These are phyloP conservation scores for Rhegmatorhina hoffmannsi DNA, from an alignment of 2,113 vertebrate species.

Conservation along the genomic window DNA sequence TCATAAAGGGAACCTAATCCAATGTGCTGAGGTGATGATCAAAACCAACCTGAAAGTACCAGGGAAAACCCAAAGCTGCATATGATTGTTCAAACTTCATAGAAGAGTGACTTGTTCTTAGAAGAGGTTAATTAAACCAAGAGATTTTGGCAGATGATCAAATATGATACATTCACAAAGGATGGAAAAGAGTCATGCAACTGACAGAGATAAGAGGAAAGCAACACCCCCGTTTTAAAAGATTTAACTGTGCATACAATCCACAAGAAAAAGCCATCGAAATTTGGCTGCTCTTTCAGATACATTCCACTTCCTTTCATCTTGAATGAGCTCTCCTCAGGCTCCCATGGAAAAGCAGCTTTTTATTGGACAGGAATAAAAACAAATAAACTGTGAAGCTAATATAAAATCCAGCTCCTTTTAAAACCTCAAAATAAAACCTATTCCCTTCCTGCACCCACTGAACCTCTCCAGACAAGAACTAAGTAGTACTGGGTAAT, in stretches of 20 bases:
- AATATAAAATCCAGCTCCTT: constrained; percentile 26
- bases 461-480: not conserved
- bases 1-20: not conserved
- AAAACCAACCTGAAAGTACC: not conserved
- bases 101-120: not conserved
- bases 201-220: not conserved
- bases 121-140: not conserved
- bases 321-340: not conserved
- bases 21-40: not conserved
- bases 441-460: not conserved
- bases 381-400: constrained; percentile 32
- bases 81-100: not conserved
- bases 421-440: constrained; percentile 6
- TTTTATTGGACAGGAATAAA: constrained; percentile 15
- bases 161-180: not conserved
- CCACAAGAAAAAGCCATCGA: not conserved
- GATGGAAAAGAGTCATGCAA: not conserved
- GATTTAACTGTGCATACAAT: not conserved
- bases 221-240: not conserved
- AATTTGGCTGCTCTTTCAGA: constrained; percentile 1
- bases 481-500: not conserved
- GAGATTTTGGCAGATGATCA: not conserved
- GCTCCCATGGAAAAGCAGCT: constrained; percentile 24
- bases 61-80: not conserved
- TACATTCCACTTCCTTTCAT: constrained; percentile 45